Evolutionary conservation across 2,797 vertebrate species (phyloP).

Genomic region (Botia almorhae): DNA sequence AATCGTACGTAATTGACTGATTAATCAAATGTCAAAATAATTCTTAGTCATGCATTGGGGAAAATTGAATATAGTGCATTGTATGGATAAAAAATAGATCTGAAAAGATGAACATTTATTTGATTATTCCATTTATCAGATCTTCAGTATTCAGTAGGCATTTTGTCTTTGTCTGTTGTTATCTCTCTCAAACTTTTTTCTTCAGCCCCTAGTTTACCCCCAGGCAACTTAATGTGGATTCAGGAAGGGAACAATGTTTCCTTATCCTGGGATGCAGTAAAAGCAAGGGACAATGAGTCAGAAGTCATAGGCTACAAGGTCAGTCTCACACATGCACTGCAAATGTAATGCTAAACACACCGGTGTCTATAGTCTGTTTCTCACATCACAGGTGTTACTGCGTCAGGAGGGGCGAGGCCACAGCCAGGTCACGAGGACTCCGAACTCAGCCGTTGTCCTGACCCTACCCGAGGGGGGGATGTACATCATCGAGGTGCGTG

Average conservation of each 20-base stretch:
- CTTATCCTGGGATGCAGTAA: conserved; percentile 92
- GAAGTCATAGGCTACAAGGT: conserved; percentile 98
- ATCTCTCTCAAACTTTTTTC: conserved; percentile 32
- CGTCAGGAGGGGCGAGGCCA: conserved; percentile 91
- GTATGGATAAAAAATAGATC: neutral
- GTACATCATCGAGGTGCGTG: conserved; percentile 92
- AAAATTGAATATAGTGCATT: neutral
- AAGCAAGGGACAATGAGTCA: conserved; percentile 90
- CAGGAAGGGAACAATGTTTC: conserved; percentile 95
- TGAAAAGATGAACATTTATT: neutral
- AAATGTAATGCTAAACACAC: neutral
- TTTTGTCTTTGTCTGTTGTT: conserved; percentile 17
- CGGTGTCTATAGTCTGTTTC: neutral
- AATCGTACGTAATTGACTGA: too few species aligned
- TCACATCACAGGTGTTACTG: conserved; percentile 82
- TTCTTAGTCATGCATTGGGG: too few species aligned
- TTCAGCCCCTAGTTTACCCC: conserved; percentile 89
- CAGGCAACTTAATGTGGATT: conserved; percentile 90
- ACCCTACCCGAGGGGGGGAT: conserved; percentile 90
- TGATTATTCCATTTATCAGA: conserved; percentile 7
- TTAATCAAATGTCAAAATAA: too few species aligned
- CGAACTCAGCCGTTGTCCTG: conserved; percentile 89
- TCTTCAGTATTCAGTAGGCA: neutral
- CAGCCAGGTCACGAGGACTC: conserved; percentile 92
- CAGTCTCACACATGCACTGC: conserved; percentile 49